Conservation (phyloP, 1,140 invertebrate genomes). For the Antheraea mylitta region DNA sequence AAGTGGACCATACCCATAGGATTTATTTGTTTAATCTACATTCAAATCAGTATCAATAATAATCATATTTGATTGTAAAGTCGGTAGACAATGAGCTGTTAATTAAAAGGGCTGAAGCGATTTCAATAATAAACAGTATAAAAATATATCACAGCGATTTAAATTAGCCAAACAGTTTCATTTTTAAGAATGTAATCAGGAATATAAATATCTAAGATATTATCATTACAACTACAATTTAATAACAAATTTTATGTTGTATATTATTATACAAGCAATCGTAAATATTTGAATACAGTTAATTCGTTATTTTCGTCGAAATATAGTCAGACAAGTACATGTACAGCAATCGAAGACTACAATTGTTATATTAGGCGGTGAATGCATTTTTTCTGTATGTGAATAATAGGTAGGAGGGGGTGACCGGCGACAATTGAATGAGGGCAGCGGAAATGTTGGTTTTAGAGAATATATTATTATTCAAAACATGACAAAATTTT, state of each 20-base stretch:
- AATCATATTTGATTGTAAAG: neutral
- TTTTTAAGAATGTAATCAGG: conserved; percentile 56
- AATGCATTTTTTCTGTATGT: neutral
- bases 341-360: neutral
- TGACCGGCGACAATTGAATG: conserved; percentile 34
- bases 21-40: neutral
- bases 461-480: neutral
- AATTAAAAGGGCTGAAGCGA: conserved; percentile 14
- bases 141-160: conserved; percentile 77
- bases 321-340: neutral
- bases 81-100: neutral
- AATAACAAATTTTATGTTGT: conserved; percentile 17
- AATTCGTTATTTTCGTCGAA: neutral
- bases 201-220: conserved; percentile 28
- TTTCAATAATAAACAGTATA: conserved; percentile 65
- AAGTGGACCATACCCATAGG: neutral
- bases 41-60: neutral
- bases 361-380: conserved; percentile 23
- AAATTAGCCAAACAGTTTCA: conserved; percentile 55
- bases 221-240: neutral
- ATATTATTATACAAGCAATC: conserved; percentile 24
- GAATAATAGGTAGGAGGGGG: conserved; percentile 17
- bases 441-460: conserved; percentile 11
- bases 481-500: conserved; percentile 2
- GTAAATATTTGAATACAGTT: neutral